phyloP scores from a whole-genome alignment of 2,113 vertebrate genomes.

The Aleadryas rufinucha region DNA sequence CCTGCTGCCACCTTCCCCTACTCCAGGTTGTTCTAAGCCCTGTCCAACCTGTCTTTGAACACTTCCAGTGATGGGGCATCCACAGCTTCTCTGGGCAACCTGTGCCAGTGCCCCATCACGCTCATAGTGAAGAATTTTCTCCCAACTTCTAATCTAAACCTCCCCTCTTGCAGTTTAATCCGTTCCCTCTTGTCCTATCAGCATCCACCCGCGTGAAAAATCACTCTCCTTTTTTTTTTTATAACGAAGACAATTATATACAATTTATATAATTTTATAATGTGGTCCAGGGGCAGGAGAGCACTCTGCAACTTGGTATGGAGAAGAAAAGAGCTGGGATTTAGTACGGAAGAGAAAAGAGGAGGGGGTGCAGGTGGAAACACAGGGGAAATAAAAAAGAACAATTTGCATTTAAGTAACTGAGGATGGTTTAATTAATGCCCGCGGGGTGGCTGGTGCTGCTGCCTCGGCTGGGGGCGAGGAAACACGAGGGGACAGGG shows the following conservation, averaged over 20 bases:
- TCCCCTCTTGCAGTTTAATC: neutral
- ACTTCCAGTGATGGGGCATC: neutral
- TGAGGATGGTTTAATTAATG: neutral
- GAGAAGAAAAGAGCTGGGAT: neutral
- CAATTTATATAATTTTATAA: too few relatives aligned
- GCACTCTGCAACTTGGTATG: too few relatives aligned
- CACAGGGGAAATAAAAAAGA: rapidly evolving
- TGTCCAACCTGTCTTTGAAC: rapidly evolving
- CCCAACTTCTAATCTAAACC: too few relatives aligned
- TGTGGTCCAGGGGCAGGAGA: neutral
- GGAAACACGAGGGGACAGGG: neutral
- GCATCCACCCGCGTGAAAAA: neutral
- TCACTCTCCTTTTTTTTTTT: neutral
- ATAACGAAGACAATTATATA: too few relatives aligned
- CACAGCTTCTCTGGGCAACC: neutral
- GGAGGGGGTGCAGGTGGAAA: neutral
- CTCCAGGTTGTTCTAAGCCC: neutral
- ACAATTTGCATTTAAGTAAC: neutral
- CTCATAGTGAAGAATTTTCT: neutral
- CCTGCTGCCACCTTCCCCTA: rapidly evolving
- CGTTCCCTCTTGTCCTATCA: neutral
- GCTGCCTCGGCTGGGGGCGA: neutral
- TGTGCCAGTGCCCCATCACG: neutral
- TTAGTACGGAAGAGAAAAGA: neutral
- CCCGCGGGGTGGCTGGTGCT: neutral